Conservation (phyloP, 2,888 invertebrate genomes). For the Mayetiola destructor region DNA sequence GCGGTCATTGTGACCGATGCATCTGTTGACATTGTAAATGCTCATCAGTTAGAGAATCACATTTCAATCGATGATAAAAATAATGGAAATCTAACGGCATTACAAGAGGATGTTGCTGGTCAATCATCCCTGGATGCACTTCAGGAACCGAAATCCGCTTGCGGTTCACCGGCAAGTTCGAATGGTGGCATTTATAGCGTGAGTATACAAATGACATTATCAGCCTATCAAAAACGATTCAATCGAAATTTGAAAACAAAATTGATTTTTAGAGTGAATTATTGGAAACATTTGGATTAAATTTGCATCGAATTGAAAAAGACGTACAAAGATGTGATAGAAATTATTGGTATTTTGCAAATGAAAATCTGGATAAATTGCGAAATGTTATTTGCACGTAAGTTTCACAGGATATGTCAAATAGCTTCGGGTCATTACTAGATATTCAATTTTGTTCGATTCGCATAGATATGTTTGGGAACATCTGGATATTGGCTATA, state of each 20-base stretch:
- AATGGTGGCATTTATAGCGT: constrained; percentile 82
- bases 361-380: constrained; percentile 78
- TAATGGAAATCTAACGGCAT: constrained; percentile 41
- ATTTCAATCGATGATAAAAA: constrained; percentile 21
- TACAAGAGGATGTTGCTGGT: constrained; percentile 41
- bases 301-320: constrained; percentile 89
- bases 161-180: constrained; percentile 79
- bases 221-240: not conserved
- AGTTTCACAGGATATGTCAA: constrained; percentile 29
- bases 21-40: constrained; percentile 46
- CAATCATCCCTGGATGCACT: constrained; percentile 26
- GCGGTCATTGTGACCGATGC: constrained; percentile 60
- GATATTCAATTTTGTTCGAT: not conserved
- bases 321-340: constrained; percentile 92
- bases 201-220: constrained; percentile 29
- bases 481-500: constrained; percentile 84
- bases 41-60: constrained; percentile 16
- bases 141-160: constrained; percentile 43
- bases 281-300: constrained; percentile 70
- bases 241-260: not conserved
- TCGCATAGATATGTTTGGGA: constrained; percentile 88
- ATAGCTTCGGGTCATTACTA: not conserved
- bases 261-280: constrained; percentile 54
- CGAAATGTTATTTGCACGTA: constrained; percentile 93
- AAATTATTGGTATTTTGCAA: constrained; percentile 84